Evolutionary conservation across 2,113 vertebrate species (phyloP).

Genomic region (Nothobranchius kuhntae): DNA sequence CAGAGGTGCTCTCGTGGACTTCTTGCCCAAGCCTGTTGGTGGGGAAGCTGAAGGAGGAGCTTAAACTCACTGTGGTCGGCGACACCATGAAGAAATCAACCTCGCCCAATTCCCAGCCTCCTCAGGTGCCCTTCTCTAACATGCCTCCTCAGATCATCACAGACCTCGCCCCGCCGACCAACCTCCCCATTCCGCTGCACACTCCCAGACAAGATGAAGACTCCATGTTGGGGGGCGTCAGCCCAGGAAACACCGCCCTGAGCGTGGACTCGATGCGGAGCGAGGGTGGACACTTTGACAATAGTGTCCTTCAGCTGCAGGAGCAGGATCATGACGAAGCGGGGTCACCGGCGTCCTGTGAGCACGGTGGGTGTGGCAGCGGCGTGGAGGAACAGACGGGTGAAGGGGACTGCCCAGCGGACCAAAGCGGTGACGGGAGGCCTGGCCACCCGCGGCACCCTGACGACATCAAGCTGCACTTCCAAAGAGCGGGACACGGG

Average conservation of each 20-base stretch:
- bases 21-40: slow-evolving; percentile 84
- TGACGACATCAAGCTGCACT: slow-evolving; percentile 95
- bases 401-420: slow-evolving; percentile 66
- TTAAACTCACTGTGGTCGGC: slow-evolving; percentile 77
- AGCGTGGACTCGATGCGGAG: slow-evolving; percentile 89
- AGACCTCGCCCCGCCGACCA: slow-evolving; percentile 80
- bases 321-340: slow-evolving; percentile 86
- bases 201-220: slow-evolving; percentile 79
- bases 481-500: slow-evolving; percentile 84
- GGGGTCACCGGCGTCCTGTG: slow-evolving; percentile 68
- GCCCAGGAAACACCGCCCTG: slow-evolving; percentile 82
- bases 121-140: slow-evolving; percentile 65
- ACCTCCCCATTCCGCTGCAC: slow-evolving; percentile 73
- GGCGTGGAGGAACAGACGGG: slow-evolving; percentile 78
- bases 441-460: slow-evolving; percentile 57
- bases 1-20: slow-evolving; percentile 91
- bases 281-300: slow-evolving; percentile 90
- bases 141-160: slow-evolving; percentile 83
- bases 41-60: slow-evolving; percentile 87
- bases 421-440: slow-evolving; percentile 57
- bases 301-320: slow-evolving; percentile 93
- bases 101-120: slow-evolving; percentile 65
- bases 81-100: slow-evolving; percentile 76
- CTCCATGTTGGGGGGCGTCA: slow-evolving; percentile 61
- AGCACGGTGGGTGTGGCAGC: slow-evolving; percentile 77